A percentile compares a stretch with the other conserved stretches of the same genome.
These are phyloP conservation scores for Tetranychus urticae DNA, from an alignment of 1,140 invertebrate genomes.

Conservation along the genomic window DNA sequence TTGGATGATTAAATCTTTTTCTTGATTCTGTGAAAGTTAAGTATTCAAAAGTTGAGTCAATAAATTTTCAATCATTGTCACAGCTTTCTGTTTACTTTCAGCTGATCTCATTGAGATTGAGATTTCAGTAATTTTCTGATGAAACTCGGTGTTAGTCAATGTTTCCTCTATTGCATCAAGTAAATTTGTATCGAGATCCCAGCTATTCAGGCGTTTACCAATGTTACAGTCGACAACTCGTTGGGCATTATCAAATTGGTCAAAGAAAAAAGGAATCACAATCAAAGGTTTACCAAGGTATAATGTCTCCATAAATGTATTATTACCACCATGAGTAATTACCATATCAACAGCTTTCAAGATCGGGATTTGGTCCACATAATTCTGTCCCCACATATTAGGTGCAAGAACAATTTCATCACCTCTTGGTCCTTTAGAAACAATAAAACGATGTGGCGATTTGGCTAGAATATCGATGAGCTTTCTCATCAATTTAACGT, in stretches of 20 bases:
- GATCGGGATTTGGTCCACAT: conserved; percentile 1
- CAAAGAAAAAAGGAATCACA: conserved; percentile 6
- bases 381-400: conserved; percentile 6
- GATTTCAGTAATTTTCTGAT: neutral
- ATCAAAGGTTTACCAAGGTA: neutral
- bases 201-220: neutral
- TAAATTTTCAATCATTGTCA: neutral
- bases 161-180: neutral
- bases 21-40: too few relatives aligned
- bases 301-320: neutral
- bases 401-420: neutral
- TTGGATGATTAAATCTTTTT: too few relatives aligned
- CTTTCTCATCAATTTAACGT: conserved; percentile 7
- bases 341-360: conserved; percentile 12
- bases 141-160: neutral
- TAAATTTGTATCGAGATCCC: neutral
- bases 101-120: neutral
- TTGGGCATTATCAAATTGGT: conserved; percentile 9
- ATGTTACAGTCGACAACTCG: conserved; percentile 4
- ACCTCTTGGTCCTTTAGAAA: neutral
- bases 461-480: neutral
- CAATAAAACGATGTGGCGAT: conserved; percentile 3
- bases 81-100: neutral
- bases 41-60: too few relatives aligned
- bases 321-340: conserved; percentile 18